Base-by-base conservation (phyloP, 2,113 vertebrate species). In the Chunga burmeisteri region DNA sequence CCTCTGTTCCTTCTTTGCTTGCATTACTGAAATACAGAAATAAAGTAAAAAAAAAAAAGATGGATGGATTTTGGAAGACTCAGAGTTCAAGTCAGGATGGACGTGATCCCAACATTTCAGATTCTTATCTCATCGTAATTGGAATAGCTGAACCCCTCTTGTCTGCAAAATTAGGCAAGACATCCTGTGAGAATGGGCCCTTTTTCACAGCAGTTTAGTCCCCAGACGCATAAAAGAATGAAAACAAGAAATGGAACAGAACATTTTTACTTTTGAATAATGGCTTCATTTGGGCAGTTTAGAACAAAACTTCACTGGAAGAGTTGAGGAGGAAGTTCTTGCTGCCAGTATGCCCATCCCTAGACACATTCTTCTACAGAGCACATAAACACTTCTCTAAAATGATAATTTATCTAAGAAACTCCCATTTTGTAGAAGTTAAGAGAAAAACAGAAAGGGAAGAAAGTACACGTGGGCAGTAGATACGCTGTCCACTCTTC, bases 111-210 rank as follows among this genome's bases (percentile, higher is more conserved):
- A 96, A 80, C 86, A 89, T 93, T 94, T 94, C 89, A 93, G 91
- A 96, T 97, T 83, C 87, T 96, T 97, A 96, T 97, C 95, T 96
- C 95, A 91, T 94, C 8, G 30, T 86, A 93, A 97, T 80, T 96
- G 96, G 96, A 97, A 97, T 70, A 78, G 91, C 78, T 95, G 89
- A 96, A 95, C 89, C 93, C 93, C 93, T 94, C 81, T 94, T 72
- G 94, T 96, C 94, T 91, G 94, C 78, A 96, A 93, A 96, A 95
- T 93, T 86, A 96, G 93, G 90, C 96, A 96, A 96, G 90, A 77
- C 75, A 90, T 91, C 94, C 93, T 97, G 95, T 97, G 97, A 97
- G 97, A 97, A 97, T 97, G 95, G 93, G 91, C 71, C 93, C 92
- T 94, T 94, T 96, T 96, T 95, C 91, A 93, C 23, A 94, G 91